Conservation (phyloP, 2,888 invertebrate species). For the Horisme vitalbata region DNA sequence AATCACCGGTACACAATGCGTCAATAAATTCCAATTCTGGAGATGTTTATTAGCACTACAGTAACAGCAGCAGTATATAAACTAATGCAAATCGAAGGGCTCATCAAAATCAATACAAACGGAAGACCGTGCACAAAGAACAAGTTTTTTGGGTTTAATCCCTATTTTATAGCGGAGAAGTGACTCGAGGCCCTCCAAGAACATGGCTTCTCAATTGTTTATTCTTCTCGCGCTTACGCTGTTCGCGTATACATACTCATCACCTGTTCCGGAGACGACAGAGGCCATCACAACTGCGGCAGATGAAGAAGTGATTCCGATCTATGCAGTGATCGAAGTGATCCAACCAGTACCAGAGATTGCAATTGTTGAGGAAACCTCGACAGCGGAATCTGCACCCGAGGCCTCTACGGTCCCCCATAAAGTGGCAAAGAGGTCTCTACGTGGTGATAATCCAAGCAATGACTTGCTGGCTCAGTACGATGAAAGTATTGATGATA, state of each 20-base stretch:
- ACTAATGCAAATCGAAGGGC: slow-evolving; percentile 38
- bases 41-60: slow-evolving; percentile 62
- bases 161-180: slow-evolving; percentile 53
- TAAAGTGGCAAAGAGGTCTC: slow-evolving; percentile 61
- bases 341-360: slow-evolving; percentile 57
- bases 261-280: slow-evolving; percentile 47
- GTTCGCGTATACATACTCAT: slow-evolving; percentile 45
- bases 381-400: slow-evolving; percentile 43
- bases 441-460: slow-evolving; percentile 62
- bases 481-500: slow-evolving; percentile 59
- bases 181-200: slow-evolving; percentile 51
- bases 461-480: slow-evolving; percentile 64
- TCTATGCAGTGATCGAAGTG: slow-evolving; percentile 54
- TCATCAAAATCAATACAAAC: slow-evolving; percentile 41
- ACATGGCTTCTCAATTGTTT: slow-evolving; percentile 58
- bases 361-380: slow-evolving; percentile 40
- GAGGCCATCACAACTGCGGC: slow-evolving; percentile 45
- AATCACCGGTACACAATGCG: slow-evolving; percentile 51
- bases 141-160: slow-evolving; percentile 45
- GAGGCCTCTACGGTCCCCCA: slow-evolving; percentile 48
- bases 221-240: slow-evolving; percentile 60
- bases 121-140: slow-evolving; percentile 38
- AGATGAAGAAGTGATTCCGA: slow-evolving; percentile 40
- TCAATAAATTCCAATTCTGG: slow-evolving; percentile 67
- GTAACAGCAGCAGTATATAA: slow-evolving; percentile 61